phyloP scores from a whole-genome alignment of 2,888 invertebrate genomes.

The Cerceris ruficornis region DNA sequence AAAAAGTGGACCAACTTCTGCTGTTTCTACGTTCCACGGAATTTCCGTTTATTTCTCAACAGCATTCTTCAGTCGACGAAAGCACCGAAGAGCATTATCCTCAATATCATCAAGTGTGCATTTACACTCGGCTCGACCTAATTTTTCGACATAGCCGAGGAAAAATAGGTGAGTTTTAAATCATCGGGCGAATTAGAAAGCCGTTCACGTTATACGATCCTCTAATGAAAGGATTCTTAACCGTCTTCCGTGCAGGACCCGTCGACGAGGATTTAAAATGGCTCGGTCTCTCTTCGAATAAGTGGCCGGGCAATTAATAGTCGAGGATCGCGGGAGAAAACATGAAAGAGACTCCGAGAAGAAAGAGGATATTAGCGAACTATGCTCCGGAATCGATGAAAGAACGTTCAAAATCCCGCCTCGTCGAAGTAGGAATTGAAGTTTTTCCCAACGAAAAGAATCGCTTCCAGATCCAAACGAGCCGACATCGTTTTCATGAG shows the following conservation, averaged over 20 bases:
- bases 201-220: too few relatives aligned
- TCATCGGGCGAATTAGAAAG: too few relatives aligned
- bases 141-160: too few relatives aligned
- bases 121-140: too few relatives aligned
- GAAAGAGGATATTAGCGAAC: conserved; percentile 11
- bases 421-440: not conserved
- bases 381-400: conserved; percentile 28
- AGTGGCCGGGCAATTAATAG: conserved; percentile 32
- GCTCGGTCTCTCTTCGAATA: not conserved
- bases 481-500: not conserved
- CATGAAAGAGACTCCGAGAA: conserved; percentile 9
- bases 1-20: too few relatives aligned
- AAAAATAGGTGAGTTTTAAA: too few relatives aligned
- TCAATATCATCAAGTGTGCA: too few relatives aligned
- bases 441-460: conserved; percentile 43
- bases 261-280: not conserved
- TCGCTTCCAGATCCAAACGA: not conserved
- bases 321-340: conserved; percentile 23
- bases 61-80: too few relatives aligned
- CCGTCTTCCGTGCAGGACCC: conserved; percentile 5
- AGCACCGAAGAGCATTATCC: too few relatives aligned
- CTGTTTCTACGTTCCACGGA: too few relatives aligned
- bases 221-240: conserved; percentile 1
- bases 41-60: too few relatives aligned
- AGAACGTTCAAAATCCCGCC: conserved; percentile 8